Evolutionary conservation across 2,888 invertebrate genomes (phyloP).

Genomic region (Aleiodes leptofemur): DNA sequence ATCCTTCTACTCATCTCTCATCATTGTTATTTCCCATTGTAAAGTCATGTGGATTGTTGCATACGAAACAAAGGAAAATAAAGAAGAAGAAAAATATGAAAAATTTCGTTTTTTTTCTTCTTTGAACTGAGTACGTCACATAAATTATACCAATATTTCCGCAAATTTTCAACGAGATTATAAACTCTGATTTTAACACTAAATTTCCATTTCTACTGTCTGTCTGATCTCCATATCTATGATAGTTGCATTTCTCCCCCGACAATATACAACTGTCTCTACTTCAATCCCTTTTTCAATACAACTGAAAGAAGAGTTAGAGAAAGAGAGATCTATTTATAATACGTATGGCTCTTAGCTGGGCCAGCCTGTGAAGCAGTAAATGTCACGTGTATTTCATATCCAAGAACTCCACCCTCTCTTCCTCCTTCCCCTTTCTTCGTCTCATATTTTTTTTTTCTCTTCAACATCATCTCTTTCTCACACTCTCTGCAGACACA

Average conservation of each 20-base stretch:
- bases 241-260: slow-evolving; percentile 32
- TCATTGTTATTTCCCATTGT: slow-evolving; percentile 48
- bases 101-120: slow-evolving; percentile 32
- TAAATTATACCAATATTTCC: slow-evolving; percentile 75
- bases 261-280: slow-evolving; percentile 37
- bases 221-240: slow-evolving; percentile 38
- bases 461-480: slow-evolving; percentile 46
- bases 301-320: slow-evolving; percentile 29
- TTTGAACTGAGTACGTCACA: slow-evolving; percentile 61
- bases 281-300: slow-evolving; percentile 38
- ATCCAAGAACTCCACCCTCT: slow-evolving; percentile 71
- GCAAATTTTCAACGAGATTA: slow-evolving; percentile 75
- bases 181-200: slow-evolving; percentile 70
- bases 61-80: slow-evolving; percentile 11
- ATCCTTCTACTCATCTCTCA: slow-evolving; percentile 42
- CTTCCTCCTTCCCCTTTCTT: slow-evolving; percentile 33
- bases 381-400: slow-evolving; percentile 76
- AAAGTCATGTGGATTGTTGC: slow-evolving; percentile 20
- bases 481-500: slow-evolving; percentile 38
- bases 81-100: slow-evolving; percentile 1
- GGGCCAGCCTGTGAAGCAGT: slow-evolving; percentile 72
- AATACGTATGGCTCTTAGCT: slow-evolving; percentile 70
- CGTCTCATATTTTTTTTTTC: slow-evolving; percentile 44
- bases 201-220: slow-evolving; percentile 42
- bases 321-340: slow-evolving; percentile 71